phyloP scores from a whole-genome alignment of 2,797 vertebrate species.

The Numenius phaeopus region DNA sequence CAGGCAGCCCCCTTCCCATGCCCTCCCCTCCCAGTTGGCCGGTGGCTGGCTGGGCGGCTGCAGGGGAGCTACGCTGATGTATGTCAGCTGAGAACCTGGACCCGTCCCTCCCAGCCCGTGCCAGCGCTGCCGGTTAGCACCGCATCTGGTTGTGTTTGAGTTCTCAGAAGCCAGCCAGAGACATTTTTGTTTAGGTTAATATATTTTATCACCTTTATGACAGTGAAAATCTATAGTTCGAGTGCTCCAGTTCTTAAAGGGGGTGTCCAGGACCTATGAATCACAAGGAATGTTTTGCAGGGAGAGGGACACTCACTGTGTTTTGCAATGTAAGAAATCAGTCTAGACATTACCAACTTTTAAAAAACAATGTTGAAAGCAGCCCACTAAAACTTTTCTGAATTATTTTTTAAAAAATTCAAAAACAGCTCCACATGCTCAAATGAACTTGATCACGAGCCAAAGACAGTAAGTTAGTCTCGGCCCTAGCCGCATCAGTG shows the following conservation, averaged over 20 bases:
- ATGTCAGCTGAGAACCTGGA: background rate
- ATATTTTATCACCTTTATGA: constrained; percentile 71
- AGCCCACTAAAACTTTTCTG: background rate
- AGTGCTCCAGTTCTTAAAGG: constrained; percentile 58
- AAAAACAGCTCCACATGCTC: background rate
- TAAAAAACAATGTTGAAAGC: constrained; percentile 58
- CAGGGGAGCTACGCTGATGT: background rate
- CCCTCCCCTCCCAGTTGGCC: background rate
- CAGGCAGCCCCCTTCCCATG: background rate
- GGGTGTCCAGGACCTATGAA: constrained; percentile 22
- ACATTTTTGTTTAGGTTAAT: constrained; percentile 66
- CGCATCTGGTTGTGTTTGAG: constrained; percentile 23
- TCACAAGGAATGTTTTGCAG: background rate
- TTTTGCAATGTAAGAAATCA: constrained; percentile 55
- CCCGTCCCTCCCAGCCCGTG: background rate
- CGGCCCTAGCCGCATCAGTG: fast-evolving
- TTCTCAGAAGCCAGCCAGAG: constrained; percentile 63
- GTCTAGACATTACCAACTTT: constrained; percentile 58
- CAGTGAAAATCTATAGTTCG: constrained; percentile 21
- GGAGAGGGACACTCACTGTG: constrained; percentile 1
- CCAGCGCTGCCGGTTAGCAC: background rate
- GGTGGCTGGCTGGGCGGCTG: background rate
- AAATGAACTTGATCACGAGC: background rate
- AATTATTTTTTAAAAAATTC: background rate
- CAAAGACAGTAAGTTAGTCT: background rate